Base-by-base conservation (phyloP, 2,888 invertebrate species). In the Tachina grossa region DNA sequence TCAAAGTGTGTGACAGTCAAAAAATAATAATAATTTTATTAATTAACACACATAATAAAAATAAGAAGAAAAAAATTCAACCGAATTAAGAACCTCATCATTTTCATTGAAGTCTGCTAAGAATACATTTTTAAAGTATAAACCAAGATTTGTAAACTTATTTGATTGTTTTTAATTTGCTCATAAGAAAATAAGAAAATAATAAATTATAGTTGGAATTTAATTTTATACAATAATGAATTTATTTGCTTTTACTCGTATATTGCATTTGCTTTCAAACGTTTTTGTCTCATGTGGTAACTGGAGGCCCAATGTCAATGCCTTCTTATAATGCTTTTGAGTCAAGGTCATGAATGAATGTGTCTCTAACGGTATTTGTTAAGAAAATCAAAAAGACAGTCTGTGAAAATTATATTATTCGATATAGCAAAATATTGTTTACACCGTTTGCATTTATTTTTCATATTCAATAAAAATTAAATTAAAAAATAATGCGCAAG, bases 261-360 rank as follows among this genome's bases (percentile, higher is more conserved):
- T 10, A 49, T 9, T 41, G 14, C 19, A 51, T 22, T 63, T 22
- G n/a, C 2, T 9, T 55, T 14, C 10, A 61, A 2, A 45, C 43
- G 14, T 59, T 47, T 63, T 65, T 71, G 75, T 63, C 81, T 43
- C 68, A 77, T 72, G 49, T 39, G 66, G 22, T 72, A 53, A 66
- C 75, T 83, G 77, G 16, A 76, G 72, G 53, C 8, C 14, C 85
- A 85, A 83, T 85, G 85, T 83, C 83, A 83, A 80, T 85, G 76
- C 61, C 79, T 85, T 78, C 59, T 72, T 39, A 71, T 59, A 82
- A 75, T 76, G 61, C 53, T 71, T 79, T 71, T 66, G 55, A 85
- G 53, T 72, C 79, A 80, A 76, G 85, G 85, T 83, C 22, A 59
- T 45, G 11, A 9, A 61, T 61, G 59, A 14, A 65, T 51, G 22